Base-by-base conservation (phyloP, 2,113 vertebrate genomes). In the Sterrhoptilus dennistouni region DNA sequence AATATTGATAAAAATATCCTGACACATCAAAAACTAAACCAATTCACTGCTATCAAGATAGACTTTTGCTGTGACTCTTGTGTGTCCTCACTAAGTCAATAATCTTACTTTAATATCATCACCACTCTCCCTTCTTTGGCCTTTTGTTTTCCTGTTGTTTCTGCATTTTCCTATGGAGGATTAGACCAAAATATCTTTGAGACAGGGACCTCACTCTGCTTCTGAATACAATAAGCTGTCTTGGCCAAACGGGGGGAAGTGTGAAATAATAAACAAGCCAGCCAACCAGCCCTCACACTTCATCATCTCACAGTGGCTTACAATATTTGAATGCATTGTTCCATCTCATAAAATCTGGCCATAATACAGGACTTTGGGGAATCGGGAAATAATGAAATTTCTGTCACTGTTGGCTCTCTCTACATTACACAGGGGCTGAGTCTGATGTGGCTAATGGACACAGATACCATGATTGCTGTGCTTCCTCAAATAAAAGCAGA, bases 301-400 rank as follows among this genome's bases (percentile, higher is more conserved):
- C 86, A 74, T 90, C 76, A 87, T 93, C 64, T 95, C 86, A 79
- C 72, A 78, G 77, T 81, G 61, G 56, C 49, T 89, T 71, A 60
- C 65, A 87, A 52, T 84, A 95, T 91, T 89, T 87, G 44, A 95
- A 89, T 95, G 69, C 61, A 76, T 83, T 90, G 72, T 82, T 94
- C 68, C 60, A 78, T 95, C 80, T 91, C 86, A 91, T 94, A 94
- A 95, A 97, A 83, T 74, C 63, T 92, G 88, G 35, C 59, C 76
- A 59, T 87, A 94, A 84, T 42, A 72, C 15, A 89, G 61, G 64
- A 91, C 83, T 94, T 91, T 36, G 61, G 76, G 80, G 81, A 95
- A 92, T 75, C 72, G 79, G 69, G 53, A 95, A 89, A 90, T 78
- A 97, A 93, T 83, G 65, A 90, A 87, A 92, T 81, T 79, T 88